Percentiles rank a stretch among this genome's conserved stretches.
phyloP scores from a whole-genome alignment of 2,888 invertebrate genomes.

The Dryomyza anilis region DNA sequence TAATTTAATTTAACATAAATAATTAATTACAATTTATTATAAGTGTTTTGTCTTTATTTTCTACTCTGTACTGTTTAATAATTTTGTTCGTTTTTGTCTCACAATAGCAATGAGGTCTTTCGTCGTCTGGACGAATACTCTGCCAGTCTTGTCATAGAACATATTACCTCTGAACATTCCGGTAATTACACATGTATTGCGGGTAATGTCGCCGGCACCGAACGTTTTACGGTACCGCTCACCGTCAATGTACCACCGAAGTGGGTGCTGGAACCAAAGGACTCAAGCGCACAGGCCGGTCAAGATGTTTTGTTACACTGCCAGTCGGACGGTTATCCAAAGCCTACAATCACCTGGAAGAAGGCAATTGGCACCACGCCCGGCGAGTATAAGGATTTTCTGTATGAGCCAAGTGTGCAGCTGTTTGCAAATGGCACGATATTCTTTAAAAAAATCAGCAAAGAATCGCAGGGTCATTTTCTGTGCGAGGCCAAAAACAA shows the following conservation, averaged over 20 bases:
- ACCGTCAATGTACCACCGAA: constrained; percentile 89
- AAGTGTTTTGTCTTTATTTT: too few relatives aligned
- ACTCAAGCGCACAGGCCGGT: constrained; percentile 80
- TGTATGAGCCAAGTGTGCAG: constrained; percentile 78
- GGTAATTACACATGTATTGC: constrained; percentile 93
- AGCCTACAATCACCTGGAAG: constrained; percentile 86
- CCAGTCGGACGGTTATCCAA: constrained; percentile 90
- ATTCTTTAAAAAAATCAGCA: constrained; percentile 80
- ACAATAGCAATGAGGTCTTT: constrained; percentile 63
- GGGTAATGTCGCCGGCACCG: constrained; percentile 80
- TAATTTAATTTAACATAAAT: too few relatives aligned
- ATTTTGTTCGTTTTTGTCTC: neutral
- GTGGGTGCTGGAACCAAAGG: constrained; percentile 84
- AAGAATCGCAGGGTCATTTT: constrained; percentile 88
- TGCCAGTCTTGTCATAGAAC: constrained; percentile 83
- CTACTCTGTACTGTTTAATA: neutral
- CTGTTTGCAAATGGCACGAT: constrained; percentile 83
- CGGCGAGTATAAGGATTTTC: constrained; percentile 83
- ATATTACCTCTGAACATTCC: constrained; percentile 81
- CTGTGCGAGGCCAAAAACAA: constrained; percentile 93
- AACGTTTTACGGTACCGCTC: constrained; percentile 77
- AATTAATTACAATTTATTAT: too few relatives aligned
- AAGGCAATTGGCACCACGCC: constrained; percentile 80
- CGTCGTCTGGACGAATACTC: constrained; percentile 82
- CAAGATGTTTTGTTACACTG: constrained; percentile 86